These are phyloP conservation scores for Charanyca ferruginea DNA, from an alignment of 2,888 invertebrate species.

Conservation along the genomic window DNA sequence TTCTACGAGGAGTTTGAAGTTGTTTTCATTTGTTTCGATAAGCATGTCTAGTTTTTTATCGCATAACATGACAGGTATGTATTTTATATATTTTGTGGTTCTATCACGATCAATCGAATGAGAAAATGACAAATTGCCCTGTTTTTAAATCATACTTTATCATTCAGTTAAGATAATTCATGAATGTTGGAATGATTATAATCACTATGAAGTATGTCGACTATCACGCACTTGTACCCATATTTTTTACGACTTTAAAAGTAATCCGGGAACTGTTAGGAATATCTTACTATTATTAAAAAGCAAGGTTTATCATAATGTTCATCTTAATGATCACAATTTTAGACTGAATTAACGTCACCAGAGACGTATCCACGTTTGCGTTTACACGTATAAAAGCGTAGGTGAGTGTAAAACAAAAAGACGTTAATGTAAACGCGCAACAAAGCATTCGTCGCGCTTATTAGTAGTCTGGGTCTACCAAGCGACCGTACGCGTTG, in stretches of 20 bases:
- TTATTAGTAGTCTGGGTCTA: slow-evolving; percentile 69
- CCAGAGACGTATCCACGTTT: slow-evolving; percentile 68
- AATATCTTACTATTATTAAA: slow-evolving; percentile 31
- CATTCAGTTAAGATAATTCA: not conserved
- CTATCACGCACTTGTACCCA: not conserved
- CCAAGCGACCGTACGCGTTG: slow-evolving; percentile 67
- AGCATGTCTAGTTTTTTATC: slow-evolving; percentile 19
- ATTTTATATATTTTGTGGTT: slow-evolving; percentile 4
- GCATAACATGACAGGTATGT: slow-evolving; percentile 10
- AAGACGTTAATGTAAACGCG: slow-evolving; percentile 75
- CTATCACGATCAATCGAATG: not conserved
- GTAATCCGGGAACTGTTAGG: slow-evolving; percentile 9
- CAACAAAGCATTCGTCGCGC: slow-evolving; percentile 75
- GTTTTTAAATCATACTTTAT: slow-evolving; percentile 7
- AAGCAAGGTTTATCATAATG: slow-evolving; percentile 63
- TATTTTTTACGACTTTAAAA: slow-evolving; percentile 5
- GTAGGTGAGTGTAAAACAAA: slow-evolving; percentile 76
- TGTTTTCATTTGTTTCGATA: slow-evolving; percentile 22
- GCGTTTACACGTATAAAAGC: slow-evolving; percentile 69
- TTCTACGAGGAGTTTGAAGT: slow-evolving; percentile 9
- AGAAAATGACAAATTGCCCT: not conserved
- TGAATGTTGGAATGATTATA: not conserved
- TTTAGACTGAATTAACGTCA: slow-evolving; percentile 77
- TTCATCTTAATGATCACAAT: slow-evolving; percentile 77
- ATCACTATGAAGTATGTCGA: not conserved